Base-by-base conservation (phyloP, 2,113 vertebrate genomes). In the Halichoeres trimaculatus region DNA sequence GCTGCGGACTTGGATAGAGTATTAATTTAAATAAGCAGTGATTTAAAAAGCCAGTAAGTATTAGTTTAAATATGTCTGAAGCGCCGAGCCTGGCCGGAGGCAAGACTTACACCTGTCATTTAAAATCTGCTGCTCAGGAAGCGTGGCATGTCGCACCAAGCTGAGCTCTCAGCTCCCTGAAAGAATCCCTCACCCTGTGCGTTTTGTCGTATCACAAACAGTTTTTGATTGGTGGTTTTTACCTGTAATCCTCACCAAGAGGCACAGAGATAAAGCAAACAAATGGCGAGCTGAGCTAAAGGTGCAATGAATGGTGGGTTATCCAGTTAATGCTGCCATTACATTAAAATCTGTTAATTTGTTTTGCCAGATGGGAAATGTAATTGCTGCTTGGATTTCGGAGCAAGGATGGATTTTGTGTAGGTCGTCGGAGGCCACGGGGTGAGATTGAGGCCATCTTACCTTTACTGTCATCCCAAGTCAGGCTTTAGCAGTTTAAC, bases 21-120 rank as follows among this genome's bases (percentile, higher is more conserved):
- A 59, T 77, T 77, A 80, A 75, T 81, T 81, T 58, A 40, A 81
- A 85, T 77, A 59, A 59, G 38, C 1, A 54, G 54, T 14, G 19
- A 66, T 68, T 81, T 77, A 12, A 68, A 65, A 65, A 74, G 69
- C 71, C 74, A 30, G n/a, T 40, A 41, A 54, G 19, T 55, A 59
- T 84, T 77, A 3, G 54, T 62, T 76, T 41, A 72, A 75, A 66
- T 66, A 55, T 23, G 23, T 65, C 59, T 80, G 45, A 81, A 58
- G 52, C 30, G 10, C 47, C 4, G 53, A 40, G 50, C 20, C n/a
- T 47, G 26, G 60, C 70, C 48, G 53, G 48, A 16, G 54, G 52
- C 52, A 35, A 54, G 50, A 72, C 50, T 74, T 60, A 23, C 24
- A 76, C 56, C 24, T 55, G 58, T 57, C 23, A 1, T 53, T 78